These are phyloP conservation scores for Acromyrmex echinatior DNA, from an alignment of 1,140 invertebrate genomes.

Conservation along the genomic window DNA sequence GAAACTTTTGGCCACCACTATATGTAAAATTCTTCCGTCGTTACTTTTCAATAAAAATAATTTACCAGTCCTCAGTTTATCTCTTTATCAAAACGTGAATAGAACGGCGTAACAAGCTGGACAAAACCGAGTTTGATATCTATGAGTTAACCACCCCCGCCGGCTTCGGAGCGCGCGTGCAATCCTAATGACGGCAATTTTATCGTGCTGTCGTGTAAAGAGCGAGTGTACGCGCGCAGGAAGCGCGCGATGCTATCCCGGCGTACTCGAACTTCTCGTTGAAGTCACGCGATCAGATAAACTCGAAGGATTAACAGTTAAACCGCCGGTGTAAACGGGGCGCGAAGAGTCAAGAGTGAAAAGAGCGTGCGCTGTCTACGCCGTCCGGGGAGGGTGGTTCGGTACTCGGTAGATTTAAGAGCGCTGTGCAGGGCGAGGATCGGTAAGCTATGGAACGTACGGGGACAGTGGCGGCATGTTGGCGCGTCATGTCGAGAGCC, in stretches of 20 bases:
- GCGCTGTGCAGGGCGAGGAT: neutral
- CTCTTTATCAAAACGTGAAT: neutral
- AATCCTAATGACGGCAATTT: conserved; percentile 75
- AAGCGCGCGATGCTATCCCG: conserved; percentile 60
- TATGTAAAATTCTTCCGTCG: neutral
- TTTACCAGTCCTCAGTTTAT: neutral
- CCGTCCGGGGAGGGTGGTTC: neutral
- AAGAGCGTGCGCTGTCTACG: conserved; percentile 27
- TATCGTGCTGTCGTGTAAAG: conserved; percentile 75
- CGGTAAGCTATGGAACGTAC: conserved; percentile 6
- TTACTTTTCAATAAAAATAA: conserved; percentile 1
- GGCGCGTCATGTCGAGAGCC: conserved; percentile 73
- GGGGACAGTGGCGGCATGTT: conserved; percentile 64
- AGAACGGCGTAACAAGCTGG: conserved; percentile 63
- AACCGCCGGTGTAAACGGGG: conserved; percentile 74
- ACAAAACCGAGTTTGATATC: conserved; percentile 59
- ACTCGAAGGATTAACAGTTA: conserved; percentile 79
- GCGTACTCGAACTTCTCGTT: conserved; percentile 74
- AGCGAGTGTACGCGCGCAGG: conserved; percentile 38
- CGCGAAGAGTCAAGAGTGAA: conserved; percentile 51
- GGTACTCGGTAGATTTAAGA: conserved; percentile 34
- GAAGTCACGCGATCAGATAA: conserved; percentile 82
- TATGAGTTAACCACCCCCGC: conserved; percentile 57
- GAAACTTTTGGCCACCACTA: too few species aligned
- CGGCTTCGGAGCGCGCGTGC: conserved; percentile 27